Conservation (phyloP, 2,888 invertebrate genomes). For the Ophraella communa region DNA sequence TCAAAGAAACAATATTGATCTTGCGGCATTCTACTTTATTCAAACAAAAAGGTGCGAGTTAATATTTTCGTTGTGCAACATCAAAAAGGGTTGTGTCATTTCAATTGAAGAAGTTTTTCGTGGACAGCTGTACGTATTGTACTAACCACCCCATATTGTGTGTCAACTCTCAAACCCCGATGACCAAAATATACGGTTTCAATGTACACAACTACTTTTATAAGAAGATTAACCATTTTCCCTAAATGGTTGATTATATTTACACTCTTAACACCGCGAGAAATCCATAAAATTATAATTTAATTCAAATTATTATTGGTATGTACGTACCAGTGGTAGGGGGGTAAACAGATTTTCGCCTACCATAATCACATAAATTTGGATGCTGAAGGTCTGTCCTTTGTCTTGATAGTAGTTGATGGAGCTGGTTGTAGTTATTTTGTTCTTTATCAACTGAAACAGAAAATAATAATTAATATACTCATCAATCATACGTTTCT, state of each 20-base stretch:
- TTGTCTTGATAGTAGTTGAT: conserved; percentile 55
- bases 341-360: conserved; percentile 71
- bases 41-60: conserved; percentile 33
- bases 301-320: not conserved
- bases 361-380: conserved; percentile 50
- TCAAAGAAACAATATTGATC: conserved; percentile 28
- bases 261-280: not conserved
- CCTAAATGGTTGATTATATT: conserved; percentile 9
- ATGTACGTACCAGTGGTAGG: conserved; percentile 60
- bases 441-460: conserved; percentile 73
- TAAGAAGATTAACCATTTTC: conserved; percentile 45
- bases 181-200: conserved; percentile 41
- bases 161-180: conserved; percentile 32
- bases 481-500: not conserved
- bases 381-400: conserved; percentile 51
- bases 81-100: conserved; percentile 25
- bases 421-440: conserved; percentile 60
- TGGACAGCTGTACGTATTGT: conserved; percentile 31
- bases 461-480: conserved; percentile 35
- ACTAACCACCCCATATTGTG: conserved; percentile 28
- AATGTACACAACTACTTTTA: conserved; percentile 38
- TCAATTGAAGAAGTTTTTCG: conserved; percentile 25
- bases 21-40: conserved; percentile 29
- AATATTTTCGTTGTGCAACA: conserved; percentile 34
- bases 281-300: not conserved